phyloP scores from a whole-genome alignment of 1,140 invertebrate species.

The Drosophila tropicalis region DNA sequence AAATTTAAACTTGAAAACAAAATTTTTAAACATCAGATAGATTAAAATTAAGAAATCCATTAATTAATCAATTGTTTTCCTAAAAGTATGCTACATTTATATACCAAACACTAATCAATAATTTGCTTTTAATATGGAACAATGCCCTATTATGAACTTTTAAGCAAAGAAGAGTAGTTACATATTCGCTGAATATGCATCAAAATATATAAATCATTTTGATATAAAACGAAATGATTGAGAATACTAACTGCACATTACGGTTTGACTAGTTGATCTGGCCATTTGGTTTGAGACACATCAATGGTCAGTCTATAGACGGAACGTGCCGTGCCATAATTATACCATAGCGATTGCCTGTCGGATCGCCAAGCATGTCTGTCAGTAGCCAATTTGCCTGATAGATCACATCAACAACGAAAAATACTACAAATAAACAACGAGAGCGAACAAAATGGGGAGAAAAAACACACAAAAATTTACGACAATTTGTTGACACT shows the following conservation, averaged over 20 bases:
- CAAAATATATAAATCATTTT: slow-evolving; percentile 35
- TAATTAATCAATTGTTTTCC: background rate
- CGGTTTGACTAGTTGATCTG: slow-evolving; percentile 21
- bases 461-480: slow-evolving; percentile 32
- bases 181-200: slow-evolving; percentile 34
- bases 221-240: background rate
- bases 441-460: background rate
- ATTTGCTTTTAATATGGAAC: background rate
- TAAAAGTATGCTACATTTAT: slow-evolving; percentile 4
- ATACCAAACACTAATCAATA: background rate
- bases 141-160: background rate
- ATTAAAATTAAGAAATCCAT: background rate
- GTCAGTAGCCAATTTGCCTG: slow-evolving; percentile 54
- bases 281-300: background rate
- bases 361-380: slow-evolving; percentile 20
- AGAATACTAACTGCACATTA: slow-evolving; percentile 20
- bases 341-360: slow-evolving; percentile 9
- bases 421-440: background rate
- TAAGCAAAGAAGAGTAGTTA: slow-evolving; percentile 3
- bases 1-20: no score
- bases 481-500: slow-evolving; percentile 74
- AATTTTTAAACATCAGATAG: background rate
- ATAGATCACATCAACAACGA: slow-evolving; percentile 56
- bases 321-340: slow-evolving; percentile 52
- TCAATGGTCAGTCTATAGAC: slow-evolving; percentile 30